Base-by-base conservation (phyloP, 2,113 vertebrate species). In the Penelope pileata region DNA sequence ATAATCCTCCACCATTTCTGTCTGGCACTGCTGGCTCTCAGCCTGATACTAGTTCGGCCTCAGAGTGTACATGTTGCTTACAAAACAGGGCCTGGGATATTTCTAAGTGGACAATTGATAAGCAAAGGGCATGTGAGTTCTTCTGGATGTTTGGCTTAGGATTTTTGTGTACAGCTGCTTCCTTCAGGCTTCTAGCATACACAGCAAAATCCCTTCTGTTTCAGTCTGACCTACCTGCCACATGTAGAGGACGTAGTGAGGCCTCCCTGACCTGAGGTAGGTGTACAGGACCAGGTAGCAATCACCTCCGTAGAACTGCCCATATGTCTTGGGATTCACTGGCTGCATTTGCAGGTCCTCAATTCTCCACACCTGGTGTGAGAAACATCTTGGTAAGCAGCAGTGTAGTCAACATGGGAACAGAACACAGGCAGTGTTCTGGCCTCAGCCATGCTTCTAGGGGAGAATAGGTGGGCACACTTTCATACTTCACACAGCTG, bases 221-320 rank as follows among this genome's bases (percentile, higher is more conserved):
- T 42, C 4, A 11, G 7, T 67, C n/a, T 77, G 38, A 96, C 98
- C 76, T 89, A 99, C 99, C 98, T 98, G 98, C 99, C 99, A 99
- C 98, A 99, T 99, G 83, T 99, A 99, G 77, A 99, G 98, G 48
- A 99, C 66, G 23, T 99, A 98, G 72, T 98, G 98, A 36, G 97
- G 97, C 87, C 97, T 96, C 91, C 97, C 96, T 29, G 98, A 96
- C 66, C 89, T 98, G 76, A 94, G 82, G 96, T 99, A 99, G 8
- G 98, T 98, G 94, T 99, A 99, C 36, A 99, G 95, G 68, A 99
- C 97, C 85, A 99, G 90, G 96, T 99, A 99, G 96, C 99, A 99
- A 79, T 99, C 99, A 17, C 99, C 99, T 38, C 99, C 99, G 0
- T 99, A 99, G 94, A 99, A 99, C 96, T 99, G 98, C 21, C 99